These are phyloP conservation scores for Alexandromys fortis DNA, from an alignment of 2,113 vertebrate species.

Conservation along the genomic window DNA sequence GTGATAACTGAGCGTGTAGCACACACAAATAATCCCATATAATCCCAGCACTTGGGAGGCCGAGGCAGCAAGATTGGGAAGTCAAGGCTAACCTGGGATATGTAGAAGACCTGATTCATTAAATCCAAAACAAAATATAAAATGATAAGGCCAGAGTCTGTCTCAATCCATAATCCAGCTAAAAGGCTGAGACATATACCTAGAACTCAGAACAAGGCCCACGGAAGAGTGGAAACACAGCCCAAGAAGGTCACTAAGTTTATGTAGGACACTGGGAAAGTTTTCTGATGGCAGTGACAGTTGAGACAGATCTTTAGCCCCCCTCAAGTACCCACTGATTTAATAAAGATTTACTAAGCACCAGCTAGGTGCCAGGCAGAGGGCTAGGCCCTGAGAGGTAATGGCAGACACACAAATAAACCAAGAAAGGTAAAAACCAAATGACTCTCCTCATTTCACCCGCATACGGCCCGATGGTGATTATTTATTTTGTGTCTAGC, in stretches of 20 bases:
- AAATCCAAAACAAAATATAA: background rate
- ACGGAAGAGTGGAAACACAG: background rate
- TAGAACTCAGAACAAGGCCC: background rate
- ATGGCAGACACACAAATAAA: background rate
- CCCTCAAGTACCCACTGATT: background rate
- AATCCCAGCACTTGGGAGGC: too few relatives aligned
- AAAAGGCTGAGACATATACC: background rate
- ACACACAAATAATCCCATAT: background rate
- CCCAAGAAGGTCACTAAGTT: background rate
- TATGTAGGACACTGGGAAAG: background rate
- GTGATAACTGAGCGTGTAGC: background rate
- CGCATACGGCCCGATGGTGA: too few relatives aligned
- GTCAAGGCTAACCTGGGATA: background rate
- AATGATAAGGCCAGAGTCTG: background rate
- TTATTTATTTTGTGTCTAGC: too few relatives aligned
- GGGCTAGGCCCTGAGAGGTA: background rate
- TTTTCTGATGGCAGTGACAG: background rate
- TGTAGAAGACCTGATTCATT: background rate
- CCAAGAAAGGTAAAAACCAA: too few relatives aligned
- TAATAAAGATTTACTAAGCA: background rate
- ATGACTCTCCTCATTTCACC: too few relatives aligned
- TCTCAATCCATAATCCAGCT: background rate
- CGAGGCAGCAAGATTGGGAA: background rate
- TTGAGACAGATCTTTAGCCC: background rate
- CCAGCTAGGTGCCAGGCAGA: background rate